phyloP scores from a whole-genome alignment of 1,140 invertebrate genomes.

The Camponotus pennsylvanicus region DNA sequence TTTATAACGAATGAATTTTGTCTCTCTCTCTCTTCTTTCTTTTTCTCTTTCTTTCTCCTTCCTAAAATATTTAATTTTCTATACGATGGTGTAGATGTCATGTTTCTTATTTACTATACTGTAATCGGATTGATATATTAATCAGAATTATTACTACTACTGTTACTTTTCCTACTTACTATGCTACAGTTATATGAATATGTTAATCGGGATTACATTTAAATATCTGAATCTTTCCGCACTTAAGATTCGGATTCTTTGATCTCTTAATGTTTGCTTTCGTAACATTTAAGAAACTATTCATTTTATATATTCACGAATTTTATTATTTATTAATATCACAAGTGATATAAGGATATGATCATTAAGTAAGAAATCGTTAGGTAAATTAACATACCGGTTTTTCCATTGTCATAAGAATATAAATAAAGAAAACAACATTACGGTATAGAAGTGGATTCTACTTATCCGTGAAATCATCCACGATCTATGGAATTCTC shows the following conservation, averaged over 20 bases:
- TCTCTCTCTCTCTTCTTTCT: too few species aligned
- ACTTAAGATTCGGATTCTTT: neutral
- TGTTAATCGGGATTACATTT: neutral
- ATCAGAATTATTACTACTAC: neutral
- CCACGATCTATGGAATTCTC: neutral
- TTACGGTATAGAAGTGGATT: conserved; percentile 2
- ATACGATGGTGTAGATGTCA: neutral
- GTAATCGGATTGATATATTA: conserved; percentile 9
- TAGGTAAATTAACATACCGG: neutral
- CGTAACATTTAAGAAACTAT: neutral
- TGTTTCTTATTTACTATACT: neutral
- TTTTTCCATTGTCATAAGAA: conserved; percentile 4
- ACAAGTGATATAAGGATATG: neutral
- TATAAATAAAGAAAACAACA: neutral
- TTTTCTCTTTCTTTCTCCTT: too few species aligned
- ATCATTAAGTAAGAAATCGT: neutral
- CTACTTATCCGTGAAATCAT: conserved; percentile 11
- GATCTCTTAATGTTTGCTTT: neutral
- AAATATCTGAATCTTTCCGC: neutral
- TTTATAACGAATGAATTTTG: neutral
- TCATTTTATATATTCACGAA: neutral
- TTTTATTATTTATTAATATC: neutral
- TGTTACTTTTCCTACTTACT: neutral
- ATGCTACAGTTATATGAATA: neutral
- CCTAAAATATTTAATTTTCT: neutral